Evolutionary conservation across 2,888 invertebrate species (phyloP), one percentile per base, ranked within the genome.

Genomic region (Scaptomyza flava): DNA sequence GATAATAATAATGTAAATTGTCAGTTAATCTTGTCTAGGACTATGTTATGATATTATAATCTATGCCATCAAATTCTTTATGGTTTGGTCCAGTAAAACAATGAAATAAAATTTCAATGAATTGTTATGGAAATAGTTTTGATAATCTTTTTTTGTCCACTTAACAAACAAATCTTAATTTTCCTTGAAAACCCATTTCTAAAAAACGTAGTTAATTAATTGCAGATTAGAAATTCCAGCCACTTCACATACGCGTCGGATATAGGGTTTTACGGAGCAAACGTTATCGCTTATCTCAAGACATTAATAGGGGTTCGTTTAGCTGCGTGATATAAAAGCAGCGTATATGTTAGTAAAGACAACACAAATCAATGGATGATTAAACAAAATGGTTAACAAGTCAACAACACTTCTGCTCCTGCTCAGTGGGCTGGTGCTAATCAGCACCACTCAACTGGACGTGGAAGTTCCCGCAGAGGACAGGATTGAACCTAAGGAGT

Each of bases 331-430:
- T 62, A 71, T 72, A 72, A 42, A 72, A 70, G 46, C 17, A 4
- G 3, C 12, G 0, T 48, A 0, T 9, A 4, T 23, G 31, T 14
- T 5, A 36, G n/a, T 20, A 33, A 36, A 17, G 7, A 14, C 31
- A 56, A 27, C 66, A 66, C 45, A 34, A 58, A 30, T 38, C 33
- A 50, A 50, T 67, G 53, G 27, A 58, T 54, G 30, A 17, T 20
- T 50, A 43, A 43, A 6, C 64, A 65, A 38, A 31, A 72, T 72
- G 72, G 59, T 50, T 42, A 67, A 63, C 8, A 64, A 64, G 14
- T 31, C 69, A 3, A 7, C 64, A 14, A 14, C n/a, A 14, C 36
- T 38, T 6, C 38, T 14, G 14, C 2, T 38, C 38, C 38, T 38
- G 3, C 14, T 38, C 7, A 38, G 38, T 38, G 38, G 38, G 8